phyloP scores from a whole-genome alignment of 2,113 vertebrate genomes.

The Glaucidium brasilianum region DNA sequence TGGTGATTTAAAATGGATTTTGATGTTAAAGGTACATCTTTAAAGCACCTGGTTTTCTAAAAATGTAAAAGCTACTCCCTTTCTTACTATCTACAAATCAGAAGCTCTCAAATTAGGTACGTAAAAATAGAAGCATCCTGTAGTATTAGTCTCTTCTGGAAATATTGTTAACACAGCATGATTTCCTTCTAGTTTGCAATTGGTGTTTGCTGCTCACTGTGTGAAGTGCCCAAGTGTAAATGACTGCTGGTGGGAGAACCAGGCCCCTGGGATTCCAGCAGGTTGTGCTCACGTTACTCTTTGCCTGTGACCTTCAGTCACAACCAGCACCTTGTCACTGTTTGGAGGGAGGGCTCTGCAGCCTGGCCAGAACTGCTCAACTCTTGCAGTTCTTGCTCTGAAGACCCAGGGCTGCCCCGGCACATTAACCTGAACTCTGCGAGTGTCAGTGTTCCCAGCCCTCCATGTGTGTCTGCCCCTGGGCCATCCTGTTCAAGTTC shows the following conservation, averaged over 20 bases:
- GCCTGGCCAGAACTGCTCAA: background rate
- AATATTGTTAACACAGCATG: background rate
- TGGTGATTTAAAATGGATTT: background rate
- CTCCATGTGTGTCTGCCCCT: accelerated
- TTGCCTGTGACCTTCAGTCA: too few species aligned
- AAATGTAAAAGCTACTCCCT: background rate
- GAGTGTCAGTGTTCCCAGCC: accelerated
- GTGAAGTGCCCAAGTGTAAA: background rate
- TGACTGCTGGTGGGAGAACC: background rate
- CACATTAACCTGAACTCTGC: background rate
- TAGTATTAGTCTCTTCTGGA: background rate
- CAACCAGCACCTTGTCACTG: accelerated
- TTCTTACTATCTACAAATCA: background rate
- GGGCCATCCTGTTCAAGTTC: background rate
- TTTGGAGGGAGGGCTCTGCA: background rate
- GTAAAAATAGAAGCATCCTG: background rate
- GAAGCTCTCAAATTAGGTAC: background rate
- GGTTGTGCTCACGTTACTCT: background rate
- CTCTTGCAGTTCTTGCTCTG: background rate
- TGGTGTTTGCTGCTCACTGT: background rate
- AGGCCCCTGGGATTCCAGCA: background rate
- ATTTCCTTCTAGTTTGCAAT: background rate
- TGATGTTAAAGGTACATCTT: background rate
- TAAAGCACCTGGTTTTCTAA: slow-evolving; percentile 34
- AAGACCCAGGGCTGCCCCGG: background rate